Conservation (phyloP, 2,888 invertebrate species). For the Hydrotaea diabolus region DNA sequence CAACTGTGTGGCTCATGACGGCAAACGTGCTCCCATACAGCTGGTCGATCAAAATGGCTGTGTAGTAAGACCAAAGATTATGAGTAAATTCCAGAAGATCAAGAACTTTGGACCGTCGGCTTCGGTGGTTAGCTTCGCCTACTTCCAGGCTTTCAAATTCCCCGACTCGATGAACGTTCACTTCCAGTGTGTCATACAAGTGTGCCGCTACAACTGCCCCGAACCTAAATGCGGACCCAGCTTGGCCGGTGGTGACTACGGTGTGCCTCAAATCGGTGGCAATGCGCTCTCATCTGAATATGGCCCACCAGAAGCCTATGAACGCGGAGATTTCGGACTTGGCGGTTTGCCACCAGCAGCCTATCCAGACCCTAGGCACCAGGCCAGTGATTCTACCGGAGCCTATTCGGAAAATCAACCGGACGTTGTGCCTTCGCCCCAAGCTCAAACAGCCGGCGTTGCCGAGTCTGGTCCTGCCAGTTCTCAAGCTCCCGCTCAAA, state of each 20-base stretch:
- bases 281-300: constrained; percentile 85
- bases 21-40: constrained; percentile 95
- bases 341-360: constrained; percentile 90
- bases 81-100: constrained; percentile 97
- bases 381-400: constrained; percentile 90
- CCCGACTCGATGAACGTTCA: constrained; percentile 98
- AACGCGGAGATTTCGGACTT: constrained; percentile 86
- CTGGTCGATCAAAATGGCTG: constrained; percentile 96
- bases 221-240: constrained; percentile 91
- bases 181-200: constrained; percentile 98
- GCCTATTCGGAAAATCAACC: constrained; percentile 91
- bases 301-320: constrained; percentile 82
- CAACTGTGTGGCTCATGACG: constrained; percentile 97
- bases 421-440: constrained; percentile 90
- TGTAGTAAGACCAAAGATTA: constrained; percentile 95
- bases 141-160: constrained; percentile 98
- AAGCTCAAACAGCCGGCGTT: constrained; percentile 87
- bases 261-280: constrained; percentile 83
- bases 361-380: constrained; percentile 93
- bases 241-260: constrained; percentile 85
- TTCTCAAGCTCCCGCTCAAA: constrained; percentile 82
- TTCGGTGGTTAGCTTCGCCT: constrained; percentile 95
- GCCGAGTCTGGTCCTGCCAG: constrained; percentile 83
- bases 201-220: constrained; percentile 95
- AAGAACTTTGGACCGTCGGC: constrained; percentile 97